phyloP scores from a whole-genome alignment of 2,113 vertebrate species.

The Corythaeola cristata region DNA sequence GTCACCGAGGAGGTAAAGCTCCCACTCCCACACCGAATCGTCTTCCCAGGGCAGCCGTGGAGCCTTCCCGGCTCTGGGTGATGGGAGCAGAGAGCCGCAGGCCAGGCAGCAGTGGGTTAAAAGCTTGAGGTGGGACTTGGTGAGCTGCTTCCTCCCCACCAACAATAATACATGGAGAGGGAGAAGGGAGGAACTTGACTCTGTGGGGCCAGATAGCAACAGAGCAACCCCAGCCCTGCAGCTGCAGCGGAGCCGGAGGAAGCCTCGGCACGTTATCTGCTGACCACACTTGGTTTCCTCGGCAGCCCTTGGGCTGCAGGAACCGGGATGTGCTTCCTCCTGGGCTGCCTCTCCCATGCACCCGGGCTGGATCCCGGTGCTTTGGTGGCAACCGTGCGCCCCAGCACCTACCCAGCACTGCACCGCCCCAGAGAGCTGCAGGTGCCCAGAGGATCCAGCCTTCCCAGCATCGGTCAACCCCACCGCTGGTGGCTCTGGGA shows the following conservation, averaged over 20 bases:
- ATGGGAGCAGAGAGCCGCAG: background rate
- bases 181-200: background rate
- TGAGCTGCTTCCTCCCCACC: conserved; percentile 7
- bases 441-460: background rate
- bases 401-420: background rate
- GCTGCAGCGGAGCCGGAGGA: background rate
- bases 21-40: background rate
- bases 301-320: background rate
- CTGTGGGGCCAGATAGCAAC: background rate
- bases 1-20: background rate
- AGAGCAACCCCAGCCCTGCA: background rate
- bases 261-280: conserved; percentile 26
- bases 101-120: conserved; percentile 30
- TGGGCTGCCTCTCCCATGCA: background rate
- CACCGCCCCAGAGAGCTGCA: background rate
- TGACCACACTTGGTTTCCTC: background rate
- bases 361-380: background rate
- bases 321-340: background rate
- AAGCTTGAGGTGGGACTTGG: background rate
- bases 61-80: background rate
- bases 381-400: background rate
- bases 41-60: background rate
- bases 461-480: background rate
- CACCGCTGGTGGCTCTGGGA: background rate
- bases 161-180: background rate